Evolutionary conservation across 2,888 invertebrate species (phyloP), one percentile per base, ranked within the genome.

Genomic region (Sipunculus nudus): DNA sequence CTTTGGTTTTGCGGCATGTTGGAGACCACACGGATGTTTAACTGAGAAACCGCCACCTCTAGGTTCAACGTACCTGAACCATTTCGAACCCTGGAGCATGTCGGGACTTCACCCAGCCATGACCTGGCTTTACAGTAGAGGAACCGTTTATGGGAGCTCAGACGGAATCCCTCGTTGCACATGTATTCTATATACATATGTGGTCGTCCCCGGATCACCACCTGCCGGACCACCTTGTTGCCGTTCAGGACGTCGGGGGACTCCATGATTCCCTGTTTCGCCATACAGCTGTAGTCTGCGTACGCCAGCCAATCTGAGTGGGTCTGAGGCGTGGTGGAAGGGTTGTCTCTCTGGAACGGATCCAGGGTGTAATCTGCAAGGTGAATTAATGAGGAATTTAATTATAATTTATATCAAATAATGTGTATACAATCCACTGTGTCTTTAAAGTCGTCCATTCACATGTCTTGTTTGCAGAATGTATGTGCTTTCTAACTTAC

Each of bases 211-310:
- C 40, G 39, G 10, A 48, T 28, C 10, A 47, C 38, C 21, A 48
- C 38, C 23, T 46, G 47, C 16, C 29, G 47, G 6, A 43, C 38
- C 28, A 29, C 40, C 39, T 28, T 47, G 47, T 21, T 23, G 5
- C 48, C 38, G n/a, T 47, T 38, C 29, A 28, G 21, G n/a, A 56
- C 56, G 23, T 48, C 48, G 10, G 56, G 56, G 6, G 56, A 39
- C 23, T 28, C 48, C 26, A 56, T 43, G 39, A 31, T 43, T 29
- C 48, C 48, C 21, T 32, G 13, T 2, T n/a, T n/a, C 26, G 26
- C 39, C 31, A 56, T 39, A 48, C 56, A 56, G 40, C 38, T 41
- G 39, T 56, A 56, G 48, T 56, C 56, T 6, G 56, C 56, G 21
- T n/a, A 48, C 25, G 35, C 19, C 25, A 56, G 47, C 41, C 56